Evolutionary conservation across 2,797 vertebrate genomes (phyloP), one percentile per base, ranked within the genome.

Genomic region (Chanos chanos): DNA sequence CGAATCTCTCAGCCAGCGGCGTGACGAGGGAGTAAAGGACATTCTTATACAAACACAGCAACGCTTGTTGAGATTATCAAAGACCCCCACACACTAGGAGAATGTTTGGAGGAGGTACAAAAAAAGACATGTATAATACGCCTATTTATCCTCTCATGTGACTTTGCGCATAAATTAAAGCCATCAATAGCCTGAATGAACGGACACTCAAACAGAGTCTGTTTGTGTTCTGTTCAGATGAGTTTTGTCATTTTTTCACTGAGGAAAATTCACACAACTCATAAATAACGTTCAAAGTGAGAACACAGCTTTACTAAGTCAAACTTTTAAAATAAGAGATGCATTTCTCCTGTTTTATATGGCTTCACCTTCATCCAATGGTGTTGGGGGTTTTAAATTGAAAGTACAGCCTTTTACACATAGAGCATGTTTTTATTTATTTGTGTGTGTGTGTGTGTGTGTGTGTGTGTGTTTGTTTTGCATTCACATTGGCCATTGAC

Each of bases 121-220:
- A 56, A 66, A 64, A 62, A 43, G 54, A 56, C 48, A 64, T 45
- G n/a, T n/a, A 76, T 69, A 74, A 76, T 68, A 63, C 53, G 37
- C 16, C 72, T 66, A 68, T 81, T 81, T 72, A 75, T 68, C 63
- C 59, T n/a, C 69, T 74, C 75, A 75, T 77, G 78, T 81, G 74
- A 81, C 67, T 78, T 39, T 1, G 19, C 53, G 70, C 57, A 78
- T 77, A 75, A 21, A 75, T 75, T 68, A 71, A 45, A 25, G 36
- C 64, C 33, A 59, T 55, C 61, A 69, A 36, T 45, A 39, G 36
- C 40, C 56, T 71, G 57, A 65, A 60, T 58, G 71, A 64, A 56
- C 58, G 65, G 36, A 34, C 54, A 43, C 53, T 57, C 34, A 30
- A 66, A 70, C 60, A 59, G 40, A 50, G 43, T 53, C 54, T 9